Evolutionary conservation across 2,797 vertebrate species (phyloP), one percentile per base, ranked within the genome.

Genomic region (Pterois miles): DNA sequence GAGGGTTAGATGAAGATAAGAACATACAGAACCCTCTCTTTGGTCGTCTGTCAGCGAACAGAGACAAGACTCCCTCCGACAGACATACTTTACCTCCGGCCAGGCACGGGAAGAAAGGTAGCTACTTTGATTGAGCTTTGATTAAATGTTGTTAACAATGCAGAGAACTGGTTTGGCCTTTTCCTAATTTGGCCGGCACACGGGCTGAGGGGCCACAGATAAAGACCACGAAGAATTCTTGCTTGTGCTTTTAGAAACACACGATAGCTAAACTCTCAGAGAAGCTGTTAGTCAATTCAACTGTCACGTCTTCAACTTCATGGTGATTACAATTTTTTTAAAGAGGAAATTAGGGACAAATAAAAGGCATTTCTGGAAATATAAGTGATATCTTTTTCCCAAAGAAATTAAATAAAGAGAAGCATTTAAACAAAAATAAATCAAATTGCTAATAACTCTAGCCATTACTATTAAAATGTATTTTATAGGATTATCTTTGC

Each of bases 1-100:
- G 81, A 84, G 82, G 87, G 89, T 87, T 64, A 96, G 96, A 96
- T 95, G 83, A 25, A 96, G 96, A 97, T 97, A 96, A 96, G 94
- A 70, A 84, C 82, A 84, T 90, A 96, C 94, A 96, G 96, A 93
- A 91, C 64, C 74, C 58, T 88, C 89, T 94, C 95, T 95, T 95
- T 93, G 95, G 94, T 95, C 79, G 80, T 94, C 93, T 94, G 93
- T 95, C 94, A 95, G 88, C 92, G 81, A 90, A 93, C 73, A 82
- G 88, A 95, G 93, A 94, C 94, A 87, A 83, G 91, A 81, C 72
- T 91, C 80, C 86, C 91, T 93, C 85, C 82, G 82, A 93, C 76
- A 90, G 91, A 92, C 90, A 94, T 78, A 95, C 93, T 96, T 95
- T 90, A 88, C 91, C 90, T 94, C 92, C 90, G 85, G 94, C 92